Base-by-base conservation (phyloP, 2,797 vertebrate species). In the Sebastes hubbsi region DNA sequence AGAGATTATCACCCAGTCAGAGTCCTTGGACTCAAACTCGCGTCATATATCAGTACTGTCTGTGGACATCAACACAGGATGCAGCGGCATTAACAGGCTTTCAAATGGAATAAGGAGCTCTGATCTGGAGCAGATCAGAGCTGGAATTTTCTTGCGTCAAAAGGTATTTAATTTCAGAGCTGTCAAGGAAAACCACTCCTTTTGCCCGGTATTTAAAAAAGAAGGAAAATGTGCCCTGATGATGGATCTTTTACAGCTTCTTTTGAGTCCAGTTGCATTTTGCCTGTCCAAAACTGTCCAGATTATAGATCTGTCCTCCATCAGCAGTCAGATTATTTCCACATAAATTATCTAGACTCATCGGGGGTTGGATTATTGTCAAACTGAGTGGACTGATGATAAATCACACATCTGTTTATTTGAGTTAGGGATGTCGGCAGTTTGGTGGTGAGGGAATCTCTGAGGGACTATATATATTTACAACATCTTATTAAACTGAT, bases 61-160 rank as follows among this genome's bases (percentile, higher is more conserved):
- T 83, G 77, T 66, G 76, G 62, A 67, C 46, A 78, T 82, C 78
- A 77, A 55, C 63, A 22, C 72, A 64, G 75, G 46, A 77, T 66
- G 64, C 62, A 75, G 69, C 30, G 16, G 29, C n/a, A 46, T 61
- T 22, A 52, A 14, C 24, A 24, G n/a, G 34, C 14, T 72, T 29
- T 85, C 46, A 36, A 27, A 68, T 58, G 54, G 56, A 83, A 80
- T 64, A n/a, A 75, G 55, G 56, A 66, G 70, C 22, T 16, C 13
- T 63, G 34, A 65, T 80, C 80, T 87, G 75, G 74, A 73, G 38
- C 18, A 14, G 30, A 75, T 76, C 69, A 76, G 5, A 29, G 32
- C 13, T 79, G 67, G 54, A 85, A 72, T 34, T 25, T 70, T 65
- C n/a, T 58, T 29, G 22, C 3, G 1, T 65, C 24, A 56, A 81